Evolutionary conservation across 30 jellyfish, hydroid and myxozoan genomes (phyloP).

Genomic region (Clytia hemisphaerica): DNA sequence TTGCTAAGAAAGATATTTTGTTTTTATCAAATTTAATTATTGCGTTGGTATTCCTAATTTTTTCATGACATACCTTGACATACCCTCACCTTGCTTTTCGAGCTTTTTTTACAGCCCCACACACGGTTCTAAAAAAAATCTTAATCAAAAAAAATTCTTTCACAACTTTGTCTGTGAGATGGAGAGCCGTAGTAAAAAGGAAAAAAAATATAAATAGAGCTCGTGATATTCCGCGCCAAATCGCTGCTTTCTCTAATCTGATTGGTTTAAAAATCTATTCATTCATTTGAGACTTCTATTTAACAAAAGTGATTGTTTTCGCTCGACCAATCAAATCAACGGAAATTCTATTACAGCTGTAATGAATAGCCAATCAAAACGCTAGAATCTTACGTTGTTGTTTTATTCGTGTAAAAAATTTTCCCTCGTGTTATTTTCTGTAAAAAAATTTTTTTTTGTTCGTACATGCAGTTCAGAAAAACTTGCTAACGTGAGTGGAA

Average conservation of each 20-base stretch:
- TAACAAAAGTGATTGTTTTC: conserved; percentile 27
- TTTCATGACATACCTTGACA: too few relatives aligned
- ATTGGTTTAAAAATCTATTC: conserved; percentile 16
- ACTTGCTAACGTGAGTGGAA: too few relatives aligned
- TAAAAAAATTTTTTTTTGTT: conserved; percentile 5
- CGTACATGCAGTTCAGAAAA: background rate
- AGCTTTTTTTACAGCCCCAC: too few relatives aligned
- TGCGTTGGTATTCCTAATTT: too few relatives aligned
- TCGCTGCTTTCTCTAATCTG: background rate
- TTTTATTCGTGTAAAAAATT: conserved; percentile 21
- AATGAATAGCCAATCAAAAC: conserved; percentile 1
- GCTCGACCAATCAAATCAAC: conserved; percentile 16
- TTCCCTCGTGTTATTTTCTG: conserved; percentile 49
- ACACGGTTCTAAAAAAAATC: too few relatives aligned
- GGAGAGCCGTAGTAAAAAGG: too few relatives aligned
- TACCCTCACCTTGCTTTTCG: too few relatives aligned
- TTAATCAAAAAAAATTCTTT: too few relatives aligned
- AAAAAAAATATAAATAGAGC: too few relatives aligned
- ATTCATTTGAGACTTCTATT: conserved; percentile 15
- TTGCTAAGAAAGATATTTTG: too few relatives aligned
- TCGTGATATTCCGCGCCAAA: conserved; percentile 58
- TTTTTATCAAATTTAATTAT: too few relatives aligned
- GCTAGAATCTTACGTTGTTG: conserved; percentile 4
- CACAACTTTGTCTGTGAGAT: too few relatives aligned
- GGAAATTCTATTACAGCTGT: conserved; percentile 12